phyloP scores from a whole-genome alignment of 2,113 vertebrate genomes.

The Acrocephalus arundinaceus region DNA sequence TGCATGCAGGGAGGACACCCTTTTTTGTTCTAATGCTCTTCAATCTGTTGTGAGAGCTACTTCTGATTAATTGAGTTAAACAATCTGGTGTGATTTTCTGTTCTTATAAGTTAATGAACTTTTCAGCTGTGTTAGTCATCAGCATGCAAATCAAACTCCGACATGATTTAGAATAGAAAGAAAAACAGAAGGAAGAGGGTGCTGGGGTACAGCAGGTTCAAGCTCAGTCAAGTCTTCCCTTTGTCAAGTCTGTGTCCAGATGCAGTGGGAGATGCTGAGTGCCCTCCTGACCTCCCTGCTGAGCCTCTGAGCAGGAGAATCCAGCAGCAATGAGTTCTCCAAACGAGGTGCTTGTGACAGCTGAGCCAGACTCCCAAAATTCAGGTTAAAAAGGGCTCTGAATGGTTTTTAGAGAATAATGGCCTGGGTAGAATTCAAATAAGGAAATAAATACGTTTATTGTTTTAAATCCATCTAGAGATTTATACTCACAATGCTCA shows the following conservation, averaged over 20 bases:
- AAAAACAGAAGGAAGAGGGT: background rate
- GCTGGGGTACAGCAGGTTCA: background rate
- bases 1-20: background rate
- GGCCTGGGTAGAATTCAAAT: background rate
- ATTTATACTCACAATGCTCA: background rate
- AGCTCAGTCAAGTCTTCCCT: background rate
- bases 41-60: slow-evolving; percentile 29
- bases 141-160: background rate
- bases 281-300: background rate
- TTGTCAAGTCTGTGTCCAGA: background rate
- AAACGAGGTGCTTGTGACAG: background rate
- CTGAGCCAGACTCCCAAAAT: background rate
- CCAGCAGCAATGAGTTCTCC: background rate
- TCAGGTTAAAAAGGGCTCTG: background rate
- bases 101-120: background rate
- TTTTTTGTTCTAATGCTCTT: slow-evolving; percentile 35
- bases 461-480: background rate
- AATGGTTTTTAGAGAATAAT: background rate
- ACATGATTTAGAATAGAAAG: background rate
- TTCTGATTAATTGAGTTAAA: slow-evolving; percentile 44
- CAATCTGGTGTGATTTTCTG: slow-evolving; percentile 47
- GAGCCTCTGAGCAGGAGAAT: background rate
- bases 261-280: background rate
- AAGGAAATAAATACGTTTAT: background rate
- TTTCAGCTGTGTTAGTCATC: background rate